These are phyloP conservation scores for Cladopsammia gracilis DNA, from an alignment of 64 coral and sea anemone genomes.

Conservation along the genomic window DNA sequence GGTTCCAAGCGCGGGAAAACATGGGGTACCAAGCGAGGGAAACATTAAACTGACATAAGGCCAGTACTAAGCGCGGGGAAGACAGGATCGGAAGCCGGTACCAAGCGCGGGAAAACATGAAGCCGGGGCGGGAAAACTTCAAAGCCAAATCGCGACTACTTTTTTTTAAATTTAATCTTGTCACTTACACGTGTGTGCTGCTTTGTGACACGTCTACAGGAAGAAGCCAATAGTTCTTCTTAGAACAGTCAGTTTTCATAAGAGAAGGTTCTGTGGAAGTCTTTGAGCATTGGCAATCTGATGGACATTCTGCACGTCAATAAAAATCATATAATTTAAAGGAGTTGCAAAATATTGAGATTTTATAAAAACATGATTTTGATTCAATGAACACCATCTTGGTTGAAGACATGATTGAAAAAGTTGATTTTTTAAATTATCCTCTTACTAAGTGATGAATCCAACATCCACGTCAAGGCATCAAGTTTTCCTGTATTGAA, in stretches of 20 bases:
- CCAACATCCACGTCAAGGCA: not conserved
- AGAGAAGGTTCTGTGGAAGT: not conserved
- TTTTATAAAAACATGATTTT: too few species aligned
- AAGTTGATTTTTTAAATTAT: not conserved
- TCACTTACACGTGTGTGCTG: conserved; percentile 34
- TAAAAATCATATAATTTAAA: not conserved
- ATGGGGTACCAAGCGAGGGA: too few species aligned
- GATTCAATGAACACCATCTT: too few species aligned
- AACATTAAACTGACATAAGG: too few species aligned
- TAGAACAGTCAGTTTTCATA: conserved; percentile 37
- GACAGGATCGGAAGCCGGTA: too few species aligned
- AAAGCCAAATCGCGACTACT: too few species aligned
- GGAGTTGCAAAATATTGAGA: too few species aligned
- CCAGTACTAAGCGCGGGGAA: too few species aligned
- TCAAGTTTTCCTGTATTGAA: not conserved
- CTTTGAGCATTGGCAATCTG: not conserved
- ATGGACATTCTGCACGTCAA: conserved; percentile 6
- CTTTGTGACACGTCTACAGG: not conserved
- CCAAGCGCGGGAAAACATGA: too few species aligned
- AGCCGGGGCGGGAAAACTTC: too few species aligned
- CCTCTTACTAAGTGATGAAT: not conserved
- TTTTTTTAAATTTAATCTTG: not conserved
- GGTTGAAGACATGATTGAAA: too few species aligned
- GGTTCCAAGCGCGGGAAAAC: too few species aligned
- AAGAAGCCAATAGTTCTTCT: not conserved